phyloP scores from a whole-genome alignment of 2,888 invertebrate species.

The Parasteatoda lunata region DNA sequence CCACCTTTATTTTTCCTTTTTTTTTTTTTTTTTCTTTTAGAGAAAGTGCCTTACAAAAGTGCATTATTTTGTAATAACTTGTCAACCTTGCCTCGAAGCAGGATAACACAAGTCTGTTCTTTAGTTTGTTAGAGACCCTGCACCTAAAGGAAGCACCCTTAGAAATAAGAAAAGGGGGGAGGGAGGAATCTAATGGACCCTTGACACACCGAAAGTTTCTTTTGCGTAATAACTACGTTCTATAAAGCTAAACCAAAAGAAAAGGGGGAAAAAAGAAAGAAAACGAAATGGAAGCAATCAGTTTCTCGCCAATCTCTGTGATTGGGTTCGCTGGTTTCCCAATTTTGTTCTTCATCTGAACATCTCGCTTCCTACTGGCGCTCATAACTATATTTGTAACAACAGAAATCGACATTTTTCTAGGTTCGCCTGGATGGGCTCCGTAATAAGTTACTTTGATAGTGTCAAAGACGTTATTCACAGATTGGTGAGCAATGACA shows the following conservation, averaged over 20 bases:
- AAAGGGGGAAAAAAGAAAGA: not conserved
- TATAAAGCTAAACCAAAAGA: not conserved
- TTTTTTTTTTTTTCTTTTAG: not conserved
- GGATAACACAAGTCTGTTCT: not conserved
- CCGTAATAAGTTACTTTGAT: not conserved
- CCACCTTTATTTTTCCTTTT: not conserved
- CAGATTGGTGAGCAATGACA: not conserved
- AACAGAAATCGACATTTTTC: not conserved
- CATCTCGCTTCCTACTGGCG: not conserved
- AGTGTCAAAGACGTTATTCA: not conserved
- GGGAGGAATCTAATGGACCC: slow-evolving; percentile 24
- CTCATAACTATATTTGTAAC: not conserved
- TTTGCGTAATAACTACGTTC: slow-evolving; percentile 49
- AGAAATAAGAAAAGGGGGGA: slow-evolving; percentile 1
- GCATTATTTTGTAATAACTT: not conserved
- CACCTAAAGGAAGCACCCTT: not conserved
- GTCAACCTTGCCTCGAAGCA: not conserved
- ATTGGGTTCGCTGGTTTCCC: slow-evolving; percentile 33
- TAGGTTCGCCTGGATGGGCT: not conserved
- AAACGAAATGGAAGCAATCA: slow-evolving; percentile 40
- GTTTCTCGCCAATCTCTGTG: slow-evolving; percentile 13
- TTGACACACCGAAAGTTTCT: slow-evolving; percentile 29
- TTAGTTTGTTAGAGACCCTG: not conserved
- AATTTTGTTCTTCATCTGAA: slow-evolving; percentile 2
- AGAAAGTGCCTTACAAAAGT: not conserved